These are phyloP conservation scores for Tretioscincus oriximinensis DNA, from an alignment of 2,113 vertebrate genomes.

Conservation along the genomic window DNA sequence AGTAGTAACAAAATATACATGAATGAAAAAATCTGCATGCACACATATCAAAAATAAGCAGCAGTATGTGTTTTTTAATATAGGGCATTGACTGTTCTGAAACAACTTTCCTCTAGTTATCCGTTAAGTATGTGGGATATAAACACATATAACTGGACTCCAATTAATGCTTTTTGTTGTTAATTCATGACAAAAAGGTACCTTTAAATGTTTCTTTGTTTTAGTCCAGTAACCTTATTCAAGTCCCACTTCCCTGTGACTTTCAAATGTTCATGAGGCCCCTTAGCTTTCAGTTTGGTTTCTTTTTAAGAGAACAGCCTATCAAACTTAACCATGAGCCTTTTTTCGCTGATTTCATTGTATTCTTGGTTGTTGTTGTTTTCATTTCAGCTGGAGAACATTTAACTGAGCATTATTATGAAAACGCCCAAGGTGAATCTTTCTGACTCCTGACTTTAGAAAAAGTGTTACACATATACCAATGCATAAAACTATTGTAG, in stretches of 20 bases:
- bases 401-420: slow-evolving; percentile 18
- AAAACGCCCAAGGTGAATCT: slow-evolving; percentile 4
- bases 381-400: slow-evolving; percentile 13
- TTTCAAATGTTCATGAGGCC: too few species aligned
- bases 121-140: background rate
- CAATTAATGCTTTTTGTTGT: background rate
- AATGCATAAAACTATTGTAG: background rate
- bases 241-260: background rate
- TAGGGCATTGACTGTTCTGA: background rate
- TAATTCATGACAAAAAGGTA: background rate
- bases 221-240: background rate
- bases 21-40: background rate
- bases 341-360: background rate
- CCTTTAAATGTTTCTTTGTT: background rate
- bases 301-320: too few species aligned
- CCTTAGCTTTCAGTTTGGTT: too few species aligned
- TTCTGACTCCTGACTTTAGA: background rate
- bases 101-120: background rate
- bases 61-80: too few species aligned
- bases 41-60: background rate
- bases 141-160: background rate
- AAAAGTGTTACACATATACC: background rate
- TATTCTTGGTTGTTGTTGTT: background rate
- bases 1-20: background rate
- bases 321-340: too few species aligned